Percentiles rank a stretch among this genome's conserved stretches.
phyloP scores from a whole-genome alignment of 2,797 vertebrate genomes.

The Smutsia temminckii region DNA sequence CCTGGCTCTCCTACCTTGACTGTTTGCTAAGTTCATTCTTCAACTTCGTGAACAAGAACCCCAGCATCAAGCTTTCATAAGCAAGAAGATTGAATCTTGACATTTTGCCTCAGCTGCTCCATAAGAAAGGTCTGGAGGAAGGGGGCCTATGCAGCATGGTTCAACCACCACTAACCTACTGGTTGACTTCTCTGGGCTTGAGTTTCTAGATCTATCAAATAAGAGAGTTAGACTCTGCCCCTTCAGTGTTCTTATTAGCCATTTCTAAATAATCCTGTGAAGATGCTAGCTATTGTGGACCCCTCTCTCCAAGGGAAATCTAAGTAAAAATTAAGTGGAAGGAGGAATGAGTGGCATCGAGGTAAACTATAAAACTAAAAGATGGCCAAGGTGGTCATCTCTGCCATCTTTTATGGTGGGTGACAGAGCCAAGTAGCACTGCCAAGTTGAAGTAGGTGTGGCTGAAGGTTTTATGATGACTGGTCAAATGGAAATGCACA shows the following conservation, averaged over 20 bases:
- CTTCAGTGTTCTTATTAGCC: not conserved
- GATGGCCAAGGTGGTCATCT: too few relatives aligned
- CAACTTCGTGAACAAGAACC: too few relatives aligned
- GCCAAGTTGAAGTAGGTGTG: not conserved
- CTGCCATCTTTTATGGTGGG: not conserved
- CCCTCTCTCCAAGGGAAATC: not conserved
- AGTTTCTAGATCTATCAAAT: not conserved
- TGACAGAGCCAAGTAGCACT: not conserved
- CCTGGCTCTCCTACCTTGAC: too few relatives aligned
- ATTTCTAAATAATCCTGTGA: not conserved
- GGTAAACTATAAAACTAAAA: not conserved
- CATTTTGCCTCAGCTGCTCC: not conserved
- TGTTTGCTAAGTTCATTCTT: too few relatives aligned
- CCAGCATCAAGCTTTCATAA: not conserved
- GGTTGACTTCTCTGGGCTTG: not conserved
- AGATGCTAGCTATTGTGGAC: not conserved
- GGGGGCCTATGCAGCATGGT: not conserved
- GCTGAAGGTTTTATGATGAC: not conserved
- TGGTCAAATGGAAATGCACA: conserved; percentile 36
- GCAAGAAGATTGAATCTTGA: not conserved
- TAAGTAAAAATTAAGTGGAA: not conserved
- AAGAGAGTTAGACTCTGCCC: not conserved
- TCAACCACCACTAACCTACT: not conserved
- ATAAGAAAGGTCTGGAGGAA: not conserved
- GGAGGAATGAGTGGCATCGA: not conserved